Evolutionary conservation across 2,113 vertebrate species (phyloP).

Genomic region (Aegypius monachus): DNA sequence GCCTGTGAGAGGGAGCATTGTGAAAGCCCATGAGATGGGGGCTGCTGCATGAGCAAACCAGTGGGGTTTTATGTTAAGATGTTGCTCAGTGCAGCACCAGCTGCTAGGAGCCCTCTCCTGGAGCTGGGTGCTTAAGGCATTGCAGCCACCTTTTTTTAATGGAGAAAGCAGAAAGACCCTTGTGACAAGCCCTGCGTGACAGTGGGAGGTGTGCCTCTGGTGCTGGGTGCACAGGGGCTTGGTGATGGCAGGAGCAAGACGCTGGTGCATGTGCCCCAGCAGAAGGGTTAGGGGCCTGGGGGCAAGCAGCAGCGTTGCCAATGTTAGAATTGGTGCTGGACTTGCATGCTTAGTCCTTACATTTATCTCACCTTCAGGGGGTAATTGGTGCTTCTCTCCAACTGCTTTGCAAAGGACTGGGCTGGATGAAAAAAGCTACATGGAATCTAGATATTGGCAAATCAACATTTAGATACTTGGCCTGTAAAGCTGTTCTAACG

Average conservation of each 20-base stretch:
- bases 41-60: neutral
- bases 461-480: neutral
- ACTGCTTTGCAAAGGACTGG: neutral
- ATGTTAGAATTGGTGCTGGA: neutral
- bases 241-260: neutral
- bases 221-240: neutral
- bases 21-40: neutral
- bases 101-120: neutral
- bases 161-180: neutral
- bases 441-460: neutral
- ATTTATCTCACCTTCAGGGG: neutral
- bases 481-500: neutral
- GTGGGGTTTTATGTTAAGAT: neutral
- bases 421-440: neutral
- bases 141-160: neutral
- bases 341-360: neutral
- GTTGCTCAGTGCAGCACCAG: neutral
- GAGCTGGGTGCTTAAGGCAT: neutral
- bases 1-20: neutral
- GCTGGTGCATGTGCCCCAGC: neutral
- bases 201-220: neutral
- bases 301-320: rapidly evolving
- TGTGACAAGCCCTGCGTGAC: neutral
- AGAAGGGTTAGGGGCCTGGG: neutral
- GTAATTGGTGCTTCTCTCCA: neutral